phyloP scores from a whole-genome alignment of 2,888 invertebrate species.

The Pyralis farinalis region DNA sequence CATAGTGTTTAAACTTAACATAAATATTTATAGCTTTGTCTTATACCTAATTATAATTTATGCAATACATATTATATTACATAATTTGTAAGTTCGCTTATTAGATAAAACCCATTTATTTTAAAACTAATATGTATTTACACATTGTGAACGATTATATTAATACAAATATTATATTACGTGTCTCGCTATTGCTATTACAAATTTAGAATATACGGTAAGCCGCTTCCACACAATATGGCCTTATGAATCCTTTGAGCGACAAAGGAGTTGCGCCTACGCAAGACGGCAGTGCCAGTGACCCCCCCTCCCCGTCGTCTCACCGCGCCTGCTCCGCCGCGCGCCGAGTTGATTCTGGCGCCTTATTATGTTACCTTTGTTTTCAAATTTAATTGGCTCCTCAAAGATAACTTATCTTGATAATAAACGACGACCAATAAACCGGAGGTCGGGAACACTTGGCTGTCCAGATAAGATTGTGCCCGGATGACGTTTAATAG shows the following conservation, averaged over 20 bases:
- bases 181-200: too few relatives aligned
- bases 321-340: constrained; percentile 14
- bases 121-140: too few relatives aligned
- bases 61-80: too few relatives aligned
- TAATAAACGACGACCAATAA: constrained; percentile 80
- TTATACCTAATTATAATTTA: too few relatives aligned
- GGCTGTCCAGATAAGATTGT: constrained; percentile 70
- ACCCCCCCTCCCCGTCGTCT: constrained; percentile 32
- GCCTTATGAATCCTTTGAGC: constrained; percentile 58
- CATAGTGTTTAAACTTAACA: too few relatives aligned
- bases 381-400: constrained; percentile 80
- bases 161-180: too few relatives aligned
- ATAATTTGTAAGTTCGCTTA: too few relatives aligned
- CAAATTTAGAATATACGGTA: constrained; percentile 17
- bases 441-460: constrained; percentile 67
- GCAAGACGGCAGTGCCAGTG: constrained; percentile 51
- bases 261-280: constrained; percentile 70
- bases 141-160: too few relatives aligned
- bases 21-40: too few relatives aligned
- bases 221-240: constrained; percentile 46
- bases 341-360: constrained; percentile 57
- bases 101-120: too few relatives aligned
- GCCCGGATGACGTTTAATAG: constrained; percentile 58
- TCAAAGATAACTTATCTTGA: constrained; percentile 79
- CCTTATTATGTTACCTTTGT: constrained; percentile 80